Conservation (phyloP, 2,797 vertebrate species). For the Perdix hodgsoniae region DNA sequence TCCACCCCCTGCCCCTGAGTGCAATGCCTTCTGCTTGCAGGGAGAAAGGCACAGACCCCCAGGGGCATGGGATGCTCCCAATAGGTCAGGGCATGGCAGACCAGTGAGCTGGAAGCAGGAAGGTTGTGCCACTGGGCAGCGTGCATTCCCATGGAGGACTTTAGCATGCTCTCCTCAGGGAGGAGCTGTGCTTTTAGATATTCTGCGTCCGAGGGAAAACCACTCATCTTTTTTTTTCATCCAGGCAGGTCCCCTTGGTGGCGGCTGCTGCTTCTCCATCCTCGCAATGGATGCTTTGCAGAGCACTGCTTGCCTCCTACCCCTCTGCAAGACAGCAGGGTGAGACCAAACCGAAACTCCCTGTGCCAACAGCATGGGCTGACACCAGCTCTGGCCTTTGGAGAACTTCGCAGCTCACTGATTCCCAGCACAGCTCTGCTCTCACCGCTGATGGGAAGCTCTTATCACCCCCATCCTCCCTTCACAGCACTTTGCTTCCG, state of each 20-base stretch:
- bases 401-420: neutral
- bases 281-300: neutral
- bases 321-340: neutral
- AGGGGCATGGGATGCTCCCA: neutral
- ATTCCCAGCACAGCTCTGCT: neutral
- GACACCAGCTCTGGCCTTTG: neutral
- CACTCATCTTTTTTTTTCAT: fast-evolving
- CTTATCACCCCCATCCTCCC: neutral
- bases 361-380: neutral
- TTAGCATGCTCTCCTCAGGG: neutral
- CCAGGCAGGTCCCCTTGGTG: neutral
- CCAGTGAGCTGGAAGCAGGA: neutral
- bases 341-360: neutral
- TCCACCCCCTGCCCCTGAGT: no score
- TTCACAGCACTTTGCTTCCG: neutral
- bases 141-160: neutral
- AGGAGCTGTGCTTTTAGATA: neutral
- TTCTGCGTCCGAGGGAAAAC: neutral
- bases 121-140: neutral
- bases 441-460: neutral
- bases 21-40: neutral
- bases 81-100: fast-evolving
- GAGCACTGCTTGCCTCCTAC: neutral
- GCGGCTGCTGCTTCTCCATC: neutral
- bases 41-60: neutral